A percentile compares a stretch with the other conserved stretches of the same genome.
Conservation (phyloP, 1,140 invertebrate species). For the Trachelipus rathkii region DNA sequence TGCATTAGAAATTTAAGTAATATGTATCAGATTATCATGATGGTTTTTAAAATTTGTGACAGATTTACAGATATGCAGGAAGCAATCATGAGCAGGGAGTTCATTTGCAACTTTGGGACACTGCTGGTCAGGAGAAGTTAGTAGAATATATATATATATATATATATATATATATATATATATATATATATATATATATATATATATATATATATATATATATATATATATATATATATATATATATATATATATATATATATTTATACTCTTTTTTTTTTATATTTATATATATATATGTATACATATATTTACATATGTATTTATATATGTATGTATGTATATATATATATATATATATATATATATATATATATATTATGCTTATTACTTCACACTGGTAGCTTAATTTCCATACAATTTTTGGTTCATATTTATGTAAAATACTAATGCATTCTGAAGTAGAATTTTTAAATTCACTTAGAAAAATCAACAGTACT, state of each 20-base stretch:
- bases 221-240: conserved; percentile 18
- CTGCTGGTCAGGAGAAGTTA: conserved; percentile 86
- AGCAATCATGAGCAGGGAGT: conserved; percentile 70
- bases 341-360: conserved; percentile 18
- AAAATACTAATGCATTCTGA: too few species aligned
- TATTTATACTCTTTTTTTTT: too few species aligned
- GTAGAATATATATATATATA: conserved; percentile 16
- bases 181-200: conserved; percentile 14
- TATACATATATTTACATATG: neutral
- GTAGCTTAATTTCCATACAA: neutral
- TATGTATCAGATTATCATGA: too few species aligned
- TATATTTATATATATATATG: neutral
- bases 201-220: too few species aligned
- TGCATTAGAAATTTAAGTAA: too few species aligned
- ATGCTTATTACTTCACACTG: too few species aligned
- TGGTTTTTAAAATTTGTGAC: too few species aligned
- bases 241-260: conserved; percentile 20
- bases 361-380: conserved; percentile 20
- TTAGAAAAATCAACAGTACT: too few species aligned
- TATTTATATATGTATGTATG: too few species aligned
- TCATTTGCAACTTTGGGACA: conserved; percentile 92
- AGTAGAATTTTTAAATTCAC: too few species aligned
- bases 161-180: neutral
- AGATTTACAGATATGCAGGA: conserved; percentile 68
- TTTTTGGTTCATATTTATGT: too few species aligned